Evolutionary conservation across 2,888 invertebrate species (phyloP).

Genomic region (Scelioninae gen. 1): DNA sequence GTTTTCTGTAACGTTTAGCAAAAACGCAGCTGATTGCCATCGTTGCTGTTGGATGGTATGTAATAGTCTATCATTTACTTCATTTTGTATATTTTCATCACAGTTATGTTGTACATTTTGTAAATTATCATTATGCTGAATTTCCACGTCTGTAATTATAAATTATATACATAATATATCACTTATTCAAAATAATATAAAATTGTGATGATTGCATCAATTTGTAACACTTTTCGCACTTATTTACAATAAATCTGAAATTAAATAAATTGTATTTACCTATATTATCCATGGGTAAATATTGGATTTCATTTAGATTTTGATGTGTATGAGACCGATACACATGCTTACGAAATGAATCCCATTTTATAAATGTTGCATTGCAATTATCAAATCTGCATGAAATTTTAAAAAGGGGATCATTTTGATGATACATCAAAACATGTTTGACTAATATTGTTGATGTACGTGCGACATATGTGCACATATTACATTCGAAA

Average conservation of each 20-base stretch:
- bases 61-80: background rate
- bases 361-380: conserved; percentile 28
- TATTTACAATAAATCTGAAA: too few relatives aligned
- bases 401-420: conserved; percentile 25
- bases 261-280: background rate
- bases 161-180: too few relatives aligned
- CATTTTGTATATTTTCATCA: background rate
- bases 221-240: too few relatives aligned
- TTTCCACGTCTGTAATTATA: too few relatives aligned
- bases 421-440: conserved; percentile 4
- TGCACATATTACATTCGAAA: conserved; percentile 15
- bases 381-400: conserved; percentile 14
- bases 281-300: background rate
- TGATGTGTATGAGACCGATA: background rate
- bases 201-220: too few relatives aligned
- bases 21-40: conserved; percentile 28
- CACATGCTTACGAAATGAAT: conserved; percentile 12
- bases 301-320: background rate
- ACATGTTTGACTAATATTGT: conserved; percentile 16
- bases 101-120: background rate
- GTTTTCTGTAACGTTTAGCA: conserved; percentile 17
- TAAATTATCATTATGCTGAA: background rate
- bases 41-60: background rate
- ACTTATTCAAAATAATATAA: too few relatives aligned
- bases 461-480: conserved; percentile 6